Percentiles rank a stretch among this genome's conserved stretches.
Conservation (phyloP, 1,140 invertebrate genomes). For the Ericerus pela region DNA sequence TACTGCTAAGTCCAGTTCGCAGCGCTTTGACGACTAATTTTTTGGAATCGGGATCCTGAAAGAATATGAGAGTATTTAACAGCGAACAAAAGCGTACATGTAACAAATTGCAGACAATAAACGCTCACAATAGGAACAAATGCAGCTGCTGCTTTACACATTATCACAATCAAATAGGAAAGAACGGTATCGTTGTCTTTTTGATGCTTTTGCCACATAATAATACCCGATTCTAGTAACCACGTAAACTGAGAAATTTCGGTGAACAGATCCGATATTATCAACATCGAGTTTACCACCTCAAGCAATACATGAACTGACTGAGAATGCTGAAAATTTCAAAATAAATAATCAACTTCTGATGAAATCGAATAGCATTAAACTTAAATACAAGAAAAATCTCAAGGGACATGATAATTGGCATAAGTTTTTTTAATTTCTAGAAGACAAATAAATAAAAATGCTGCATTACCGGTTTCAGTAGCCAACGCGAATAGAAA, state of each 20-base stretch:
- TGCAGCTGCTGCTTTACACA: slow-evolving; percentile 52
- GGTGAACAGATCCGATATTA: slow-evolving; percentile 54
- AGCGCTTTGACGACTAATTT: slow-evolving; percentile 47
- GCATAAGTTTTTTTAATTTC: too few species aligned
- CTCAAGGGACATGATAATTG: background rate
- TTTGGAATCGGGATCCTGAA: background rate
- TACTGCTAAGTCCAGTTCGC: slow-evolving; percentile 46
- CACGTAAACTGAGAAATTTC: slow-evolving; percentile 52
- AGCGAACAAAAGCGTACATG: background rate
- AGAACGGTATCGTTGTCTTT: slow-evolving; percentile 53
- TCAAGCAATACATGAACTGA: slow-evolving; percentile 24
- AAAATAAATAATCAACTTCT: background rate
- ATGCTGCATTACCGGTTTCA: background rate
- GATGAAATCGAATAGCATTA: background rate
- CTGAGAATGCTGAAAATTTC: background rate
- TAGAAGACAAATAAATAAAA: background rate
- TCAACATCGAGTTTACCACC: slow-evolving; percentile 43
- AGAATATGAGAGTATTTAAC: background rate
- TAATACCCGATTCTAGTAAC: slow-evolving; percentile 51
- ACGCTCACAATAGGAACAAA: slow-evolving; percentile 37
- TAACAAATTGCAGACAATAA: background rate
- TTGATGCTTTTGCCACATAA: slow-evolving; percentile 42
- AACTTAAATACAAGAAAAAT: background rate
- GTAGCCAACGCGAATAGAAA: background rate
- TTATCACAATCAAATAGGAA: slow-evolving; percentile 50